Percentiles rank a stretch among this genome's conserved stretches.
These are phyloP conservation scores for Hofmannophila pseudospretella DNA, from an alignment of 2,888 invertebrate species.

Conservation along the genomic window DNA sequence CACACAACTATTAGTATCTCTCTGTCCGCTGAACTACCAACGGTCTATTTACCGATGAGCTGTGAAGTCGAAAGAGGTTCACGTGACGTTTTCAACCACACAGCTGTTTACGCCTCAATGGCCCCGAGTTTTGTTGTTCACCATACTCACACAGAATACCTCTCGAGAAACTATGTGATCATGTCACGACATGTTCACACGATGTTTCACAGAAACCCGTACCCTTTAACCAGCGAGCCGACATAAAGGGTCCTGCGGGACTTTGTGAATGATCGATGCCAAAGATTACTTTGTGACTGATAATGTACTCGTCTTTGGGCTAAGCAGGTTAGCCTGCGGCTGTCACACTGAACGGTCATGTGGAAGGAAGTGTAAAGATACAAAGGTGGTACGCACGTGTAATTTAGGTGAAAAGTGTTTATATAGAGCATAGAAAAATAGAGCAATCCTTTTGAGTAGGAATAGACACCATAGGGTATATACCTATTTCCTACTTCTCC, in stretches of 20 bases:
- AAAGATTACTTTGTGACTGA: constrained; percentile 60
- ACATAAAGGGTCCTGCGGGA: constrained; percentile 23
- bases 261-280: constrained; percentile 66
- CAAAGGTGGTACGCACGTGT: background rate
- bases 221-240: constrained; percentile 14
- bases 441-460: background rate
- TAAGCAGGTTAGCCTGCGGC: constrained; percentile 66
- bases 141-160: too few relatives aligned
- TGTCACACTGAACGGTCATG: constrained; percentile 8
- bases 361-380: background rate
- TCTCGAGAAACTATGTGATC: constrained; percentile 17
- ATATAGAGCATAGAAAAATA: background rate
- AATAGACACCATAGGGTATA: too few relatives aligned
- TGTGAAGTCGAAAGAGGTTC: too few relatives aligned
- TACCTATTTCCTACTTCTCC: too few relatives aligned
- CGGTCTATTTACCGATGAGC: too few relatives aligned
- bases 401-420: background rate
- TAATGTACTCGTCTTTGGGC: constrained; percentile 43
- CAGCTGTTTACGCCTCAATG: too few relatives aligned
- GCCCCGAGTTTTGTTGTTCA: too few relatives aligned
- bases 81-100: too few relatives aligned
- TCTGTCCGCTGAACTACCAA: too few relatives aligned
- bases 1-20: too few relatives aligned
- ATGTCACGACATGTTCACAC: constrained; percentile 12
- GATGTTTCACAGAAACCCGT: background rate